These are phyloP conservation scores for Dryococelus australis DNA, from an alignment of 2,888 invertebrate genomes.

Conservation along the genomic window DNA sequence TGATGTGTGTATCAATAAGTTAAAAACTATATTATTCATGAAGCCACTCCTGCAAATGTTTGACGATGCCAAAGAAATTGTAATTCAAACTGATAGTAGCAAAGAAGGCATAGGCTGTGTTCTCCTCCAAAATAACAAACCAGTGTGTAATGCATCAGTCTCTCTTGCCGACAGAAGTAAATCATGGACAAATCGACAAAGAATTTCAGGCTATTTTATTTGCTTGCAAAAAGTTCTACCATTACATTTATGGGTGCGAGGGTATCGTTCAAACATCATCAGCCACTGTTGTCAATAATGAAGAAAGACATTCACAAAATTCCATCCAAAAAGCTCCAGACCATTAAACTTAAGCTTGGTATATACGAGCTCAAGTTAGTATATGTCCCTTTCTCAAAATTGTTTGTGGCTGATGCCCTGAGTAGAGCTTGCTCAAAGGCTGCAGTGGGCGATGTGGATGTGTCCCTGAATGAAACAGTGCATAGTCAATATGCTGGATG, in stretches of 20 bases:
- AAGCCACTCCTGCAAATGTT: neutral
- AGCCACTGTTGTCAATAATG: constrained; percentile 1
- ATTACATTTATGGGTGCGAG: neutral
- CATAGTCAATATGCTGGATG: neutral
- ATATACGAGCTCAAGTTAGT: neutral
- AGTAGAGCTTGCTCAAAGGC: neutral
- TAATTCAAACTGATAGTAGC: no score
- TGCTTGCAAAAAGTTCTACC: neutral
- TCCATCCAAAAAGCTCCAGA: neutral
- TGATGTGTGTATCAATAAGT: neutral
- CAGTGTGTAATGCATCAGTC: neutral
- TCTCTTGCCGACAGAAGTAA: neutral
- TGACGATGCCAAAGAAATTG: neutral
- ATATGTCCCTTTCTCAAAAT: neutral
- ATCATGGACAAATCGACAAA: neutral
- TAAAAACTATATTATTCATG: neutral
- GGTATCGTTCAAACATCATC: neutral
- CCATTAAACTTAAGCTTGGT: neutral
- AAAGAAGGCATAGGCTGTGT: neutral
- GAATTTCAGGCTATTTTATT: neutral
- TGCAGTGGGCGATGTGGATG: neutral
- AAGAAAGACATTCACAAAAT: constrained; percentile 16
- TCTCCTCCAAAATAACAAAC: neutral
- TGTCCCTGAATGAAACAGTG: neutral
- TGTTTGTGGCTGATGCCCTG: constrained; percentile 16